phyloP scores from a whole-genome alignment of 2,888 invertebrate genomes.

The Chloromyia formosa region DNA sequence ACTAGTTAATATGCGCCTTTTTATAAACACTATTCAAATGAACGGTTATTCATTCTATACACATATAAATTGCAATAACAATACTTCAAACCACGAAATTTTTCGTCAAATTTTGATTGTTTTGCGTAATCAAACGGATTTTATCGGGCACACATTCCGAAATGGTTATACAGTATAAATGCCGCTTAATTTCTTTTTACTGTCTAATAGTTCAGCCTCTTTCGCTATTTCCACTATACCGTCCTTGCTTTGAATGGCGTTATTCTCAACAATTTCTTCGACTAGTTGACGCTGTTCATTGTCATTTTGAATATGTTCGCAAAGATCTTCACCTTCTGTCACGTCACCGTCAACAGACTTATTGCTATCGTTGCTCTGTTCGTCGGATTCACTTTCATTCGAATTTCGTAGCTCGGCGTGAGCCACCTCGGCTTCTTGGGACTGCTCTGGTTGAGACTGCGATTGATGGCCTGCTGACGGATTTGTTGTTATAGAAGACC shows the following conservation, averaged over 20 bases:
- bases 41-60: constrained; percentile 2
- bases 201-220: constrained; percentile 61
- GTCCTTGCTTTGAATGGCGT: constrained; percentile 47
- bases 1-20: constrained; percentile 15
- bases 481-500: constrained; percentile 75
- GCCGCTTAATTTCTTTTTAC: constrained; percentile 51
- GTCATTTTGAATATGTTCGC: constrained; percentile 40
- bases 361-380: constrained; percentile 23
- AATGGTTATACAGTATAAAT: constrained; percentile 55
- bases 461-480: constrained; percentile 56
- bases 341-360: constrained; percentile 40
- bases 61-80: constrained; percentile 22
- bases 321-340: constrained; percentile 40
- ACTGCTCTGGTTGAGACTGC: neutral
- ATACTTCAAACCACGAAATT: too few relatives aligned
- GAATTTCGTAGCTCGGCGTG: neutral
- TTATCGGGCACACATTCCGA: neutral
- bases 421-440: constrained; percentile 25
- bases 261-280: constrained; percentile 6
- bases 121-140: neutral
- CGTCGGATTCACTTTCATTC: constrained; percentile 20
- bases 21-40: constrained; percentile 20
- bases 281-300: constrained; percentile 49
- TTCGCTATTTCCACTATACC: constrained; percentile 62
- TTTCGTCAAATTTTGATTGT: too few relatives aligned